Percentiles rank a stretch among this genome's conserved stretches.
Conservation (phyloP, 64 coral and sea anemone species). For the Orbicella faveolata region DNA sequence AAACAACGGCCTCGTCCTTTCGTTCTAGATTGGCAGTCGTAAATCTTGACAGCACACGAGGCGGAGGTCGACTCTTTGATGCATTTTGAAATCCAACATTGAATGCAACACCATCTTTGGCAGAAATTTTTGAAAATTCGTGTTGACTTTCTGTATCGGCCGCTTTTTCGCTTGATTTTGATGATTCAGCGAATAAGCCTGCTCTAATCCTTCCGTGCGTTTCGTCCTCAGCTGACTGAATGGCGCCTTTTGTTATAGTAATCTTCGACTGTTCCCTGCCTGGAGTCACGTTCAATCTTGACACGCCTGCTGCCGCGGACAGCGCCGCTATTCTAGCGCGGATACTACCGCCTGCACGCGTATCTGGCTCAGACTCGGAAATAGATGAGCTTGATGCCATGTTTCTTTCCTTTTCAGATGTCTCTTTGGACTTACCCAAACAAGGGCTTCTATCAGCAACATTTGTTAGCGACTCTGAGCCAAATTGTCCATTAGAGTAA, state of each 20-base stretch:
- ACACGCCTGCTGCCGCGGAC: background rate
- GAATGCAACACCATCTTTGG: conserved; percentile 5
- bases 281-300: background rate
- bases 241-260: background rate
- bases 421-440: background rate
- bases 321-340: conserved; percentile 33
- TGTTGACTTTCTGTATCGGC: background rate
- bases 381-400: background rate
- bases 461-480: background rate
- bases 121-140: background rate
- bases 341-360: conserved; percentile 5
- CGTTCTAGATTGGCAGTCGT: background rate
- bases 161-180: background rate
- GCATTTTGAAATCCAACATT: conserved; percentile 15
- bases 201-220: background rate
- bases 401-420: background rate
- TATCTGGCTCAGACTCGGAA: background rate
- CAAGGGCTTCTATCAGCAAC: background rate
- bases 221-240: background rate
- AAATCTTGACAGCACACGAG: conserved; percentile 15
- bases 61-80: background rate
- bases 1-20: background rate
- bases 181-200: background rate
- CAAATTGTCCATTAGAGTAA: no score
- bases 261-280: background rate